Percentiles rank a stretch among this genome's conserved stretches.
Conservation (phyloP, 2,113 vertebrate genomes). For the Pseudorhombus dupliciocellatus region DNA sequence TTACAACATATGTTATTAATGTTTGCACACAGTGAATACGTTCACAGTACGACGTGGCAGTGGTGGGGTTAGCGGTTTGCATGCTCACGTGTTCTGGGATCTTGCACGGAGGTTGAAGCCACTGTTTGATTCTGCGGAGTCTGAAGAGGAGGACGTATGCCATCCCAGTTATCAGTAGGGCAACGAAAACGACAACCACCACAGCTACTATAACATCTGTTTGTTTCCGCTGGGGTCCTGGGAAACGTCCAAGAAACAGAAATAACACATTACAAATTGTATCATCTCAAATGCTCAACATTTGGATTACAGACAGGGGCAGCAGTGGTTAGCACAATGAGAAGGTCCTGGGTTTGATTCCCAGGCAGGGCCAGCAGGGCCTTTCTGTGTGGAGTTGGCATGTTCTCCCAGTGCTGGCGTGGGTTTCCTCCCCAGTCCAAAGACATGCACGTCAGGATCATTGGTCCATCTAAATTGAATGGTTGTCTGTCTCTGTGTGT, state of each 20-base stretch:
- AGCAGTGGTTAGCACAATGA: too few relatives aligned
- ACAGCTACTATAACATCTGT: not conserved
- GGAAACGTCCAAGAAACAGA: not conserved
- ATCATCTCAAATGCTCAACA: too few relatives aligned
- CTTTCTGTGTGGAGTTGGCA: too few relatives aligned
- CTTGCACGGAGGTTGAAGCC: not conserved
- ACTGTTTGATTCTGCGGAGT: slow-evolving; percentile 12
- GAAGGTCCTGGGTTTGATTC: too few relatives aligned
- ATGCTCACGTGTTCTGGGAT: slow-evolving; percentile 19
- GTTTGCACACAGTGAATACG: not conserved
- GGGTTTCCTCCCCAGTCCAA: too few relatives aligned
- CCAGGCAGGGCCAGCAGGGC: too few relatives aligned
- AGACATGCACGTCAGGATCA: too few relatives aligned
- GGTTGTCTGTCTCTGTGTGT: too few relatives aligned
- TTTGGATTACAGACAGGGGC: too few relatives aligned
- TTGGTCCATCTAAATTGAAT: too few relatives aligned
- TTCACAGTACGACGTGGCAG: not conserved
- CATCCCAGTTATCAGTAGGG: rapidly evolving
- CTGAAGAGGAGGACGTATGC: slow-evolving; percentile 15
- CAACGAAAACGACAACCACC: not conserved
- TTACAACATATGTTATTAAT: not conserved
- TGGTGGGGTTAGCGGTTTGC: not conserved
- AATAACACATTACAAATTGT: not conserved
- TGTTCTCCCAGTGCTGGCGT: too few relatives aligned
- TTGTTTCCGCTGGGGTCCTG: not conserved